These are phyloP conservation scores for Perca flavescens DNA, from an alignment of 2,113 vertebrate species.

Conservation along the genomic window DNA sequence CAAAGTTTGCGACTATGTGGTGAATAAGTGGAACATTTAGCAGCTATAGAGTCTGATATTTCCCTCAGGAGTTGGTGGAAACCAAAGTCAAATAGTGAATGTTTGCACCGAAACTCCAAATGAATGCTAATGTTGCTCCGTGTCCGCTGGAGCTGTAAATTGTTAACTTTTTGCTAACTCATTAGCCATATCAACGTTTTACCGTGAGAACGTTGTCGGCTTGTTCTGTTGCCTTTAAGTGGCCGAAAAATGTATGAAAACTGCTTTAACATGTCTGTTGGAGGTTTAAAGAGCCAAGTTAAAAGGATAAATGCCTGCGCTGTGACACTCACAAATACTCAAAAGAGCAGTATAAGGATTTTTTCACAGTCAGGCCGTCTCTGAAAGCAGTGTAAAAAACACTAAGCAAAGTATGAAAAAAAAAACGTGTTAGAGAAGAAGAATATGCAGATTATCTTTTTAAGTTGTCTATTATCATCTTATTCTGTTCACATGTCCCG, in stretches of 20 bases:
- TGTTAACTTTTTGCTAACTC: not conserved
- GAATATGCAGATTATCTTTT: not conserved
- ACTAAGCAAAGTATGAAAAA: not conserved
- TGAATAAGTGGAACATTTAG: not conserved
- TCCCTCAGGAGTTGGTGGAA: not conserved
- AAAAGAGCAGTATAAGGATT: not conserved
- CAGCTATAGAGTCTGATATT: not conserved
- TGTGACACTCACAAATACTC: not conserved
- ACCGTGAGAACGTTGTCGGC: not conserved
- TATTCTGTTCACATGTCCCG: conserved; percentile 3
- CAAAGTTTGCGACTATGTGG: too few species aligned
- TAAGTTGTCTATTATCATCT: not conserved
- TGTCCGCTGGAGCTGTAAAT: not conserved
- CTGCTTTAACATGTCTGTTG: not conserved
- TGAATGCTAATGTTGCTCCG: not conserved
- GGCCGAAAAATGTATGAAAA: not conserved
- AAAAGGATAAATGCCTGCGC: too few species aligned
- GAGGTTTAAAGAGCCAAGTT: not conserved
- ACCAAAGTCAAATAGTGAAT: not conserved
- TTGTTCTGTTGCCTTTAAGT: not conserved
- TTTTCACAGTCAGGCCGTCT: not conserved
- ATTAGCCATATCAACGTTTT: not conserved
- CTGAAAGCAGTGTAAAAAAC: not conserved
- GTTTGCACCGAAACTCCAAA: not conserved
- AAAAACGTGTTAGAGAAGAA: not conserved